Conservation (phyloP, 2,888 invertebrate genomes). For the Pristionchus entomophagus region DNA sequence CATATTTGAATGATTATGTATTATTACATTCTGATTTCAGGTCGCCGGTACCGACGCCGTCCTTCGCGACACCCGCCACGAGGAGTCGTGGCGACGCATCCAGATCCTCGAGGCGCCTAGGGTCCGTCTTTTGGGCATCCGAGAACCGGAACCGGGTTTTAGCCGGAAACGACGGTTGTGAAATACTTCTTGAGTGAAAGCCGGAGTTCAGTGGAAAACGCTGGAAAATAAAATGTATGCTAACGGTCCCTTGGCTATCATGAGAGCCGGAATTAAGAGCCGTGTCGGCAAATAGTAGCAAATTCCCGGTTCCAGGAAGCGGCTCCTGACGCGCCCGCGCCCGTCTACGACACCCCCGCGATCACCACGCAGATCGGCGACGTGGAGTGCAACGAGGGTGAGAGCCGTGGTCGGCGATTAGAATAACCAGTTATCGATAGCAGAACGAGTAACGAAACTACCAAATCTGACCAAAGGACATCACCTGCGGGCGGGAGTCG, state of each 20-base stretch:
- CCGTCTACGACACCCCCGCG: slow-evolving; percentile 69
- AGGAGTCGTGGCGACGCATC: slow-evolving; percentile 91
- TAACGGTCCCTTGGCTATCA: neutral
- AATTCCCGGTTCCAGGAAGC: neutral
- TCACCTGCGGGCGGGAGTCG: too few relatives aligned
- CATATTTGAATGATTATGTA: neutral
- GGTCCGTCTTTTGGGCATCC: neutral
- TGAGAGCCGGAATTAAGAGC: neutral
- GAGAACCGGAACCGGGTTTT: neutral
- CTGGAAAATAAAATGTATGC: too few relatives aligned
- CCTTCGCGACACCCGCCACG: slow-evolving; percentile 91
- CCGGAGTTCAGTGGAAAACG: neutral
- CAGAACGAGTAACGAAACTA: too few relatives aligned
- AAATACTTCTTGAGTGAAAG: slow-evolving; percentile 13
- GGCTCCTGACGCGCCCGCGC: slow-evolving; percentile 61
- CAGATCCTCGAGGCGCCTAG: slow-evolving; percentile 84
- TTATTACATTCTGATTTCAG: slow-evolving; percentile 23
- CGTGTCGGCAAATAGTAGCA: neutral
- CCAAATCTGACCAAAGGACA: too few relatives aligned
- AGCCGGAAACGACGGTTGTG: neutral
- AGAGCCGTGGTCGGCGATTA: too few relatives aligned
- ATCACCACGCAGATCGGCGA: slow-evolving; percentile 92
- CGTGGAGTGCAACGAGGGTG: slow-evolving; percentile 80
- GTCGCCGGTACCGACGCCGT: slow-evolving; percentile 72
- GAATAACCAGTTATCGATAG: too few relatives aligned